phyloP scores from a whole-genome alignment of 2,888 invertebrate species.

The Pogonocherus hispidulus region DNA sequence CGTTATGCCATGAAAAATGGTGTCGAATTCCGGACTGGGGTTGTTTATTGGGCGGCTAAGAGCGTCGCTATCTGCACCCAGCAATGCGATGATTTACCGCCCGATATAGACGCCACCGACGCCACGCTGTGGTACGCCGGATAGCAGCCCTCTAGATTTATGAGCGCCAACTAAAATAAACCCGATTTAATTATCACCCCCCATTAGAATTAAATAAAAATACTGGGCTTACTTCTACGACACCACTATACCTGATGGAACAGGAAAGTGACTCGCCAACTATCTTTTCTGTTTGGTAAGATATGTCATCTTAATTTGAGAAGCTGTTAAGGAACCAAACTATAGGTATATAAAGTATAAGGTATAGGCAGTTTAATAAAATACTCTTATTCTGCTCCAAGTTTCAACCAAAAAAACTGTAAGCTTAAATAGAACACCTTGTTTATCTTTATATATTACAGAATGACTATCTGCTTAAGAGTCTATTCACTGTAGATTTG shows the following conservation, averaged over 20 bases:
- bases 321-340: too few species aligned
- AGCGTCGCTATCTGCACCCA: slow-evolving; percentile 64
- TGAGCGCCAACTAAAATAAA: slow-evolving; percentile 60
- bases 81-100: slow-evolving; percentile 66
- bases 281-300: too few species aligned
- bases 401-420: too few species aligned
- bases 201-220: slow-evolving; percentile 61
- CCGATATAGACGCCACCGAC: slow-evolving; percentile 63
- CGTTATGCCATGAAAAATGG: slow-evolving; percentile 64
- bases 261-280: too few species aligned
- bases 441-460: too few species aligned
- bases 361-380: too few species aligned
- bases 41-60: slow-evolving; percentile 66
- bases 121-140: slow-evolving; percentile 56
- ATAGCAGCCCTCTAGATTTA: slow-evolving; percentile 55
- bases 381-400: too few species aligned
- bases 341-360: too few species aligned
- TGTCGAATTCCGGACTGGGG: slow-evolving; percentile 63
- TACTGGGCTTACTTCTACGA: slow-evolving; percentile 15
- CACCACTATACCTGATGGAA: neutral
- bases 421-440: too few species aligned
- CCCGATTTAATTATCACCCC: slow-evolving; percentile 63
- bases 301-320: too few species aligned
- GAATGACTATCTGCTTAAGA: too few species aligned
- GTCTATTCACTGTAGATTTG: too few species aligned